Evolutionary conservation across 2,113 vertebrate species (phyloP), one percentile per base, ranked within the genome.

Genomic region (Pterocles gutturalis): DNA sequence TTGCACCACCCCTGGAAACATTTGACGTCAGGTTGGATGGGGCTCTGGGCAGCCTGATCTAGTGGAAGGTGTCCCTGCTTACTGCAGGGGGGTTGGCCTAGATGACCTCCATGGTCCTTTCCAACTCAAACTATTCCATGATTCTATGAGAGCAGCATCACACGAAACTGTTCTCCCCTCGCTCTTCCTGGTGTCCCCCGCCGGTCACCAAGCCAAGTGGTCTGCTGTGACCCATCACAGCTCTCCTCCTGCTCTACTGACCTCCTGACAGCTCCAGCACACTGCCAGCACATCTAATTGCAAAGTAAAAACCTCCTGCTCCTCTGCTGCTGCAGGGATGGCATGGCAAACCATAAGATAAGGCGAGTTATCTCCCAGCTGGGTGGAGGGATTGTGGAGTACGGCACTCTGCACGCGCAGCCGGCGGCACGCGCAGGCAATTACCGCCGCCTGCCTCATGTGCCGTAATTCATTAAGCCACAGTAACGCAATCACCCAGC

Each of bases 381-480:
- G 75, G 51, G 53, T 15, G 31, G 14, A 29, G 24, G 54, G 10
- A 48, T 36, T 55, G 41, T n/a, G 3, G 46, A 0, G 0, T 11
- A 19, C 54, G 58, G 58, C 67, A 25, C 54, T 64, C 43, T 20
- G 36, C 33, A 19, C 3, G 2, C 31, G 38, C 20, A 29, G 77
- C 49, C 46, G 11, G 87, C 0, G 3, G 71, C 76, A 71, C 5
- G 4, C 0, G 1, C 0, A 5, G 87, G 51, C 92, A 67, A 53
- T 76, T n/a, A 28, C 4, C 0, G 0, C 48, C 0, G 0, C 36
- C 57, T 24, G 0, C 12, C 58, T 61, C 13, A 8, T 1, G 7
- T 5, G 43, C 49, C 0, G 1, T 64, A 55, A 87, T 72, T 87
- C 90, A 91, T 83, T 34, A 79, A 86, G 51, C 72, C 0, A 0